Evolutionary conservation across 2,113 vertebrate genomes (phyloP), one percentile per base, ranked within the genome.

Genomic region (Myxocyprinus asiaticus): DNA sequence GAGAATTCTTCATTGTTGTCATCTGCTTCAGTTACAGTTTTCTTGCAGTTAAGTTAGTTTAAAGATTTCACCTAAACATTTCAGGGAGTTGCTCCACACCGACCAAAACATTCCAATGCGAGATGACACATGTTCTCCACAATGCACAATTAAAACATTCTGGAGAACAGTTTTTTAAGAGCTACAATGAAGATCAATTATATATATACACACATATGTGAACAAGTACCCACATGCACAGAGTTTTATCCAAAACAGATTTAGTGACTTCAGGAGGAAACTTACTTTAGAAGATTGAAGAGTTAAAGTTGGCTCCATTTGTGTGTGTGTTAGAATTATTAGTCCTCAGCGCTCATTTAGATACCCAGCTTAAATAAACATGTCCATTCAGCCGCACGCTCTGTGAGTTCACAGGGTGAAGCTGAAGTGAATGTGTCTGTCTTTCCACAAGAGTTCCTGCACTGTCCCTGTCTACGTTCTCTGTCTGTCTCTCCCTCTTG

Each of bases 241-340:
- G 63, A 45, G 66, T 71, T 81, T 80, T 14, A 81, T 6, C 33
- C 45, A 3, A 76, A 68, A 44, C 7, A 83, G 80, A 88, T 76
- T 77, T 48, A 75, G 4, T 8, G 74, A 83, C 77, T 73, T 82
- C 77, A 69, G 55, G 61, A 48, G 59, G 10, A 64, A 78, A 56
- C 91, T 93, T 93, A 94, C 92, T 79, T 50, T 66, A 59, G 71
- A 44, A 59, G 71, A 88, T 88, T 87, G 92, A 86, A 93, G 90
- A 87, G 90, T 93, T 91, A 95, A 93, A 92, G 90, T 91, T 92
- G 94, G 92, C 91, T 96, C 96, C 94, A 95, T 96, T 81, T 72
- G 85, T 68, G 22, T 33, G 22, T 33, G 22, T 33, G 22, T 33
- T 33, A 33, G 22, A 73, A 58, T 80, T 81, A 86, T 77, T 83